Base-by-base conservation (phyloP, 2,888 invertebrate genomes). In the Lithodes maja region DNA sequence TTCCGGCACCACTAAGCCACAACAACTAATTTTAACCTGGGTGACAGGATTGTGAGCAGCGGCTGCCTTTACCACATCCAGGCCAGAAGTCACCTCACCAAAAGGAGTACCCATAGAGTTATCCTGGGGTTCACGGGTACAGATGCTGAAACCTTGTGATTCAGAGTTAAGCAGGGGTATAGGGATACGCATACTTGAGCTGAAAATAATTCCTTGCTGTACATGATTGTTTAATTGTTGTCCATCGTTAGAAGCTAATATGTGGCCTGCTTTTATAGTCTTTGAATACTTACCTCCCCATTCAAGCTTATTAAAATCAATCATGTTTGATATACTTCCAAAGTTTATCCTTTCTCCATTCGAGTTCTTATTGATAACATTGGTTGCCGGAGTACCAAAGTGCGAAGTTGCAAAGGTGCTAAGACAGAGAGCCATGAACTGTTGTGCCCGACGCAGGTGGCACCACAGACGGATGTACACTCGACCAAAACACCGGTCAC, bases 351-450 rank as follows among this genome's bases (percentile, higher is more conserved):
- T 61, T 61, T 61, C 61, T 61, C 61, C 61, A 12, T 5, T 5
- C 0, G 61, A 61, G 61, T 61, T 61, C 61, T 61, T 61, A 12
- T 61, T 61, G 7, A 61, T 61, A 61, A 61, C 61, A 7, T 0
- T 61, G 61, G 69, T 84, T 79, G 87, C 84, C 77, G 71, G 74
- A 50, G 89, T 80, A 53, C 89, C 83, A 17, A 83, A n/a, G 81
- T 86, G 87, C 15, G 91, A 89, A 3, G 86, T 69, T 2, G 86
- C 89, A 52, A 83, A 68, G 52, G 86, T 86, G n/a, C 91, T 89
- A 50, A 91, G 55, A 54, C 91, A 91, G n/a, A 91, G 84, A 2
- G 91, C 80, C 71, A 91, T 53, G 82, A 91, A 91, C 61, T 91
- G 86, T 52, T 89, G 91, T 2, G 91, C 91, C 9, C 91, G 74